Conservation (phyloP, 2,888 invertebrate genomes). For the Eupithecia dodoneata region DNA sequence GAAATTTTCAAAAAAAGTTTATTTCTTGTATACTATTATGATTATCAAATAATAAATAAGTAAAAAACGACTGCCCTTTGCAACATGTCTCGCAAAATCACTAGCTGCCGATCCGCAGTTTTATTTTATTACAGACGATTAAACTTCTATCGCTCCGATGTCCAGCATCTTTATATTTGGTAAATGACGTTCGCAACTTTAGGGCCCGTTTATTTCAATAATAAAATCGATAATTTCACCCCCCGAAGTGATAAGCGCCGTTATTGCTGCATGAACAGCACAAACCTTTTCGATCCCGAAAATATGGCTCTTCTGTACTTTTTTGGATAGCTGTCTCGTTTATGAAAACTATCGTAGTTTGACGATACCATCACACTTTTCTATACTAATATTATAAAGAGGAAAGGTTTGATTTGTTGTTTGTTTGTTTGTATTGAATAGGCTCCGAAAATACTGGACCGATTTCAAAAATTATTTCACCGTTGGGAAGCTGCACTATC, state of each 20-base stretch:
- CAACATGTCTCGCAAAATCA: background rate
- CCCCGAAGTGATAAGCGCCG: slow-evolving; percentile 40
- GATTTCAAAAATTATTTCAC: too few species aligned
- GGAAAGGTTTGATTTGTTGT: too few species aligned
- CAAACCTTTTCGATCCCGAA: slow-evolving; percentile 37
- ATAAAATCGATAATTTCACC: slow-evolving; percentile 53
- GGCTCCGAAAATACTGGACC: too few species aligned
- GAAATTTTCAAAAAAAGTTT: too few species aligned
- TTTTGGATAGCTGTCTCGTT: slow-evolving; percentile 11
- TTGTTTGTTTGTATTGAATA: too few species aligned
- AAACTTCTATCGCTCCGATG: slow-evolving; percentile 43
- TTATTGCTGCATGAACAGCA: slow-evolving; percentile 40
- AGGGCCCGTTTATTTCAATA: slow-evolving; percentile 48
- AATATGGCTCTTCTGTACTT: slow-evolving; percentile 7
- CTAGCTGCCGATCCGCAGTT: slow-evolving; percentile 8
- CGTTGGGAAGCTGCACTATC: too few species aligned
- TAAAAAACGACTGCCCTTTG: background rate
- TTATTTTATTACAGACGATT: slow-evolving; percentile 42
- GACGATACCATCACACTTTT: too few species aligned
- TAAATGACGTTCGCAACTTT: slow-evolving; percentile 49
- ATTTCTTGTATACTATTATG: too few species aligned
- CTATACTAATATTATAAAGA: too few species aligned
- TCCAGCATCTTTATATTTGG: slow-evolving; percentile 51
- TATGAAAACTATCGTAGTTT: too few species aligned
- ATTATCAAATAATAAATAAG: too few species aligned